Percentiles rank a stretch among this genome's conserved stretches.
These are phyloP conservation scores for Darevskia nairensis DNA, from an alignment of 2,797 vertebrate genomes.

Conservation along the genomic window DNA sequence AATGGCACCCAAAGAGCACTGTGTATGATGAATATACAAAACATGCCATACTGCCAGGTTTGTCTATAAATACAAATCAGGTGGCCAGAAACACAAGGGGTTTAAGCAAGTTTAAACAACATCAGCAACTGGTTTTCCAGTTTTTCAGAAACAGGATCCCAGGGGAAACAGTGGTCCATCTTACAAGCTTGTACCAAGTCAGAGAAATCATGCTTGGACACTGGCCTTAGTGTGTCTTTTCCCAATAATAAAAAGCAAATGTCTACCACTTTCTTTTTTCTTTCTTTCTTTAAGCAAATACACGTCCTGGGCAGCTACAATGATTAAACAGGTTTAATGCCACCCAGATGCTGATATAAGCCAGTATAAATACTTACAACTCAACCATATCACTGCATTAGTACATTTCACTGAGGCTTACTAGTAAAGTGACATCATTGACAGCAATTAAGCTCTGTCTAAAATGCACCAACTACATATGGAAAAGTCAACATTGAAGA, in stretches of 20 bases:
- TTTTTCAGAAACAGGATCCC: too few relatives aligned
- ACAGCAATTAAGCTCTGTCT: slow-evolving; percentile 30
- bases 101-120: neutral
- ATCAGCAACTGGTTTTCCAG: neutral
- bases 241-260: slow-evolving; percentile 28
- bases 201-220: neutral
- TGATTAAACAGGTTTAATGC: slow-evolving; percentile 39
- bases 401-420: slow-evolving; percentile 11
- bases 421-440: slow-evolving; percentile 19
- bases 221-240: neutral
- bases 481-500: slow-evolving; percentile 9
- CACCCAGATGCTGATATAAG: slow-evolving; percentile 26
- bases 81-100: neutral
- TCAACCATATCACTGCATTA: slow-evolving; percentile 40
- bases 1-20: neutral
- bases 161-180: neutral
- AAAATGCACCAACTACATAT: slow-evolving; percentile 5
- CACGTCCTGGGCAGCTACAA: neutral
- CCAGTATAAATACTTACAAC: slow-evolving; percentile 35
- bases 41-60: neutral
- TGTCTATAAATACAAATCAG: neutral
- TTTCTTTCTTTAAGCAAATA: neutral
- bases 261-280: neutral
- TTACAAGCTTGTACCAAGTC: neutral
- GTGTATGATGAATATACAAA: neutral